phyloP scores from a whole-genome alignment of 1,140 invertebrate species.

The Mamestra configurata region DNA sequence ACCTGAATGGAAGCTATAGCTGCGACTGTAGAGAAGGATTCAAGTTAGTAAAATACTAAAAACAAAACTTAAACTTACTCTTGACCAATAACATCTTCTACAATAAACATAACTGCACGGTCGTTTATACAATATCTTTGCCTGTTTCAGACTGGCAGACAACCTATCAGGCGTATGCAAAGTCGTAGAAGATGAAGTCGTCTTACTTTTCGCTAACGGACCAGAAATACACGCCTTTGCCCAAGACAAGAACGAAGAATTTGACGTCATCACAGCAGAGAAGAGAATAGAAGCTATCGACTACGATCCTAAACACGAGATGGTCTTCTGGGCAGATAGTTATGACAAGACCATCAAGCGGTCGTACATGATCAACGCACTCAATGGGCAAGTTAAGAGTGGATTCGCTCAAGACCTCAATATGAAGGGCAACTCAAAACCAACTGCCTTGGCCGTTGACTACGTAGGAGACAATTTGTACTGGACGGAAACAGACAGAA shows the following conservation, averaged over 20 bases:
- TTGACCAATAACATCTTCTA: too few species aligned
- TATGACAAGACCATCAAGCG: constrained; percentile 96
- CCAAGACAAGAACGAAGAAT: constrained; percentile 90
- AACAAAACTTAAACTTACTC: too few species aligned
- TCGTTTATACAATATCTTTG: too few species aligned
- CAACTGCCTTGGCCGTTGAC: constrained; percentile 95
- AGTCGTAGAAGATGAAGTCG: constrained; percentile 90
- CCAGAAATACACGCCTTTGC: constrained; percentile 95
- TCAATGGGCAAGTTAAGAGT: constrained; percentile 92
- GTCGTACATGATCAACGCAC: constrained; percentile 95
- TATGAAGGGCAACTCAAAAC: constrained; percentile 93
- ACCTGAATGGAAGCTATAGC: constrained; percentile 96
- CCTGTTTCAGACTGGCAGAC: constrained; percentile 89
- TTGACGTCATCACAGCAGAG: constrained; percentile 94
- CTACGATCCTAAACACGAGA: constrained; percentile 93
- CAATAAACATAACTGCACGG: too few species aligned
- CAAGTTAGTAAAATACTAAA: constrained; percentile 78
- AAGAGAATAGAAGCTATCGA: constrained; percentile 96
- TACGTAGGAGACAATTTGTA: constrained; percentile 98
- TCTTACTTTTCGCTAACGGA: constrained; percentile 93
- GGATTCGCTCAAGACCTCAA: constrained; percentile 96
- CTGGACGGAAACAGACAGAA: constrained; percentile 96
- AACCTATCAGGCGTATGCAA: constrained; percentile 94
- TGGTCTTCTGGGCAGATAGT: constrained; percentile 97
- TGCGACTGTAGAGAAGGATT: constrained; percentile 96